phyloP scores from a whole-genome alignment of 2,888 invertebrate species.

The Protophormia terraenovae region DNA sequence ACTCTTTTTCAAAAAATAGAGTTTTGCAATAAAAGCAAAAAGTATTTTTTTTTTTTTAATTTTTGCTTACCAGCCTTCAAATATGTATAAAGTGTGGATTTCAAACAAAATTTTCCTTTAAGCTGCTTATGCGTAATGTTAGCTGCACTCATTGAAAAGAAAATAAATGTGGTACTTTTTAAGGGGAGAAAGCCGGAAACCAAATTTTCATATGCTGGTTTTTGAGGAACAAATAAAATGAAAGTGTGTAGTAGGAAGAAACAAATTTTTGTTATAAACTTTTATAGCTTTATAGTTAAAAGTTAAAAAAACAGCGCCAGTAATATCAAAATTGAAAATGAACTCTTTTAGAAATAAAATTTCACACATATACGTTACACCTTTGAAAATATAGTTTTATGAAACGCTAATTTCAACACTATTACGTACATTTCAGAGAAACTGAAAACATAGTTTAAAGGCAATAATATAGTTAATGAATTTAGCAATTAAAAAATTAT shows the following conservation, averaged over 20 bases:
- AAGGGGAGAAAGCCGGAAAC: neutral
- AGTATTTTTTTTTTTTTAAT: neutral
- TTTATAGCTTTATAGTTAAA: constrained; percentile 3
- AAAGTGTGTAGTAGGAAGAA: neutral
- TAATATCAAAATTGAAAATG: constrained; percentile 10
- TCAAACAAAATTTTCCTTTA: constrained; percentile 14
- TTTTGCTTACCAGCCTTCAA: neutral
- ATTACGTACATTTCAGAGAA: too few species aligned
- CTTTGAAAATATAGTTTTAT: constrained; percentile 2
- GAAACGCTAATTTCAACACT: neutral
- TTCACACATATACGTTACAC: neutral
- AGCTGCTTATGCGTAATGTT: neutral
- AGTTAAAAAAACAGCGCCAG: too few species aligned
- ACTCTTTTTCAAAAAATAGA: neutral
- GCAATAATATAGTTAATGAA: too few species aligned
- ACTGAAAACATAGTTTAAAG: too few species aligned
- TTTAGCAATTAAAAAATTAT: too few species aligned
- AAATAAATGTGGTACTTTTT: neutral
- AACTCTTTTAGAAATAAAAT: neutral
- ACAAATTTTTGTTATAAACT: constrained; percentile 32
- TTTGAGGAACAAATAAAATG: neutral
- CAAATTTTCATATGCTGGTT: neutral
- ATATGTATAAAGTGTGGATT: neutral
- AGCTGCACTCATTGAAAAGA: neutral
- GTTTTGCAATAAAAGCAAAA: neutral